phyloP scores from a whole-genome alignment of 2,113 vertebrate genomes.

The Lophochroa leadbeateri region DNA sequence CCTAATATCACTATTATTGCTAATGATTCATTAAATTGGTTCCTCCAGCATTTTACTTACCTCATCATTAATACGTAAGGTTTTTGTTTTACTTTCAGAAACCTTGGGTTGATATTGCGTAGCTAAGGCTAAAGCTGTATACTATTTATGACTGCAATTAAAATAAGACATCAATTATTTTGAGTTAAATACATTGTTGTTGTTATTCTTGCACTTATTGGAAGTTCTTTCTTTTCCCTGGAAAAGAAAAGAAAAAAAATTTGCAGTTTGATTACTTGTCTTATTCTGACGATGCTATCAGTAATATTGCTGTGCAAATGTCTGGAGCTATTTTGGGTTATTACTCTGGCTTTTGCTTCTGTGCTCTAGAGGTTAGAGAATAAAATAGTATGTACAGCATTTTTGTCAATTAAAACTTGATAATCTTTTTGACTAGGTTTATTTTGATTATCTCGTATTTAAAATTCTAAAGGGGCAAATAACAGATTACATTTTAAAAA shows the following conservation, averaged over 20 bases:
- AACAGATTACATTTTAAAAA: not conserved
- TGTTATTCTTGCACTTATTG: not conserved
- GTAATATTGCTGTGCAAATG: not conserved
- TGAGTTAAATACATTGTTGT: not conserved
- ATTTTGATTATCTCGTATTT: not conserved
- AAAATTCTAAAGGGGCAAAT: not conserved
- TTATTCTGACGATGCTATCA: not conserved
- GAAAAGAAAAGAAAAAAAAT: fast-evolving
- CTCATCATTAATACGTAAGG: not conserved
- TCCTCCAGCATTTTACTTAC: not conserved
- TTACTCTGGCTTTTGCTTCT: not conserved
- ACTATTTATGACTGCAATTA: not conserved
- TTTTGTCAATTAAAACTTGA: not conserved
- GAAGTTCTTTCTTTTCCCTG: not conserved
- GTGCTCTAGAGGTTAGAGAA: not conserved
- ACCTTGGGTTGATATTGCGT: not conserved
- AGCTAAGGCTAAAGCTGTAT: not conserved
- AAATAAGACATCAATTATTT: not conserved
- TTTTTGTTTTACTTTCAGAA: not conserved
- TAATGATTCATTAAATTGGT: not conserved
- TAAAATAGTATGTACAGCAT: not conserved
- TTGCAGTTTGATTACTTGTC: not conserved
- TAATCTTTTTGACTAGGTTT: not conserved
- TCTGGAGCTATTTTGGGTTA: not conserved
- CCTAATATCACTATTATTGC: not conserved